A percentile compares a stretch with the other conserved stretches of the same genome.
These are phyloP conservation scores for Rhagophthalmus giganteus DNA, from an alignment of 2,888 invertebrate genomes.

Conservation along the genomic window DNA sequence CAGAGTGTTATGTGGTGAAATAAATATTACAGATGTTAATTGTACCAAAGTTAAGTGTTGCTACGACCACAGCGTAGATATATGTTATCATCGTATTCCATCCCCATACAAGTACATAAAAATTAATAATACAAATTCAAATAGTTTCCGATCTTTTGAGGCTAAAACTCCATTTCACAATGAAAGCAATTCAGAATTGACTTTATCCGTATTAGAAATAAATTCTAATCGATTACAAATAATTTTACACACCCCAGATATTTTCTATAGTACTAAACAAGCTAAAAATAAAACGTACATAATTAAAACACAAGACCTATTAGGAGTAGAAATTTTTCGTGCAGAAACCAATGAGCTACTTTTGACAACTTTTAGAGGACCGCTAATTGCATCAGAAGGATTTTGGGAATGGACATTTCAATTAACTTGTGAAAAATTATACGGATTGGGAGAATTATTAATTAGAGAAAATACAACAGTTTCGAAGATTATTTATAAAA, in stretches of 20 bases:
- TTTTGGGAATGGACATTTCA: conserved; percentile 66
- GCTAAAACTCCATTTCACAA: conserved; percentile 7
- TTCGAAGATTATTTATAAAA: conserved; percentile 56
- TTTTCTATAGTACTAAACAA: conserved; percentile 7
- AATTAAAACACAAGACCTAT: conserved; percentile 25
- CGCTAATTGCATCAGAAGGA: conserved; percentile 61
- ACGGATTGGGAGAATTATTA: conserved; percentile 61
- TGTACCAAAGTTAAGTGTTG: conserved; percentile 45
- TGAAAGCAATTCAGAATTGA: conserved; percentile 29
- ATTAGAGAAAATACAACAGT: conserved; percentile 47
- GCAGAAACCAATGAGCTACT: conserved; percentile 46
- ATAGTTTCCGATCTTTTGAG: conserved; percentile 1
- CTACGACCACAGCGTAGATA: conserved; percentile 40
- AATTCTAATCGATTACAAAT: conserved; percentile 36
- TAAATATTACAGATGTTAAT: conserved; percentile 38
- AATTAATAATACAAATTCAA: conserved; percentile 13
- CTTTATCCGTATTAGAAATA: conserved; percentile 37
- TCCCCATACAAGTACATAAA: conserved; percentile 46
- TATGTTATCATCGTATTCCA: conserved; percentile 50
- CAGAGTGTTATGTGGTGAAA: conserved; percentile 45
- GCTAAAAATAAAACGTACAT: conserved; percentile 34
- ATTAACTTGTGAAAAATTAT: conserved; percentile 59
- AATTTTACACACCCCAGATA: conserved; percentile 33
- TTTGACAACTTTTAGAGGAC: conserved; percentile 61
- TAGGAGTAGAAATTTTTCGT: conserved; percentile 42